These are phyloP conservation scores for Drosophila auraria DNA, from an alignment of 1,140 invertebrate genomes.

Conservation along the genomic window DNA sequence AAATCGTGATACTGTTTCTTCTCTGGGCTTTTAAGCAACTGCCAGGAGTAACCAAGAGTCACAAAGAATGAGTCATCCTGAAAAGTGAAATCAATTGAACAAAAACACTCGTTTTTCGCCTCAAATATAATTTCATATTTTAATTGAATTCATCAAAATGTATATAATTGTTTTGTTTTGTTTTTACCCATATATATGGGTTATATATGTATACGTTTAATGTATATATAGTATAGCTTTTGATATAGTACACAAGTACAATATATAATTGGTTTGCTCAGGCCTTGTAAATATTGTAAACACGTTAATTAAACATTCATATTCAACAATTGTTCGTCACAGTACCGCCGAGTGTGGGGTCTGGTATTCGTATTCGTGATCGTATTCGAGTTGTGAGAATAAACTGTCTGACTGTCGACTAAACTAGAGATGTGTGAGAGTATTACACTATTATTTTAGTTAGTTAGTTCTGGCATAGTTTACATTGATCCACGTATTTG, in stretches of 20 bases:
- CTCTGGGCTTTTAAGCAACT: too few relatives aligned
- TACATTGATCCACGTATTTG: constrained; percentile 66
- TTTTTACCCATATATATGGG: constrained; percentile 38
- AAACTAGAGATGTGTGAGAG: constrained; percentile 5
- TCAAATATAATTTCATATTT: constrained; percentile 61
- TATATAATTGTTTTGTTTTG: constrained; percentile 66
- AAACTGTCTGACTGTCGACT: constrained; percentile 12
- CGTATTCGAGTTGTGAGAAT: constrained; percentile 9
- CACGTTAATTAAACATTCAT: constrained; percentile 42
- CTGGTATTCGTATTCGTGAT: not conserved
- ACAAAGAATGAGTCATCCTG: too few relatives aligned
- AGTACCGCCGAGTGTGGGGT: not conserved
- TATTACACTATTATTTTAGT: constrained; percentile 6
- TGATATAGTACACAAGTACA: constrained; percentile 44
- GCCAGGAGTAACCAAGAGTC: too few relatives aligned
- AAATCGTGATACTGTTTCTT: too few relatives aligned
- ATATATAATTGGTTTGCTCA: constrained; percentile 45
- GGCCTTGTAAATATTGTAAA: constrained; percentile 59
- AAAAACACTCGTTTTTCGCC: constrained; percentile 2
- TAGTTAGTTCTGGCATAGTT: constrained; percentile 30
- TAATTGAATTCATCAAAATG: constrained; percentile 66
- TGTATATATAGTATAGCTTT: constrained; percentile 43
- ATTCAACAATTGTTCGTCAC: constrained; percentile 22
- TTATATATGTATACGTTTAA: constrained; percentile 42
- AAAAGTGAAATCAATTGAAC: not conserved